These are phyloP conservation scores for Otocyon megalotis DNA, from an alignment of 2,113 vertebrate genomes.

Conservation along the genomic window DNA sequence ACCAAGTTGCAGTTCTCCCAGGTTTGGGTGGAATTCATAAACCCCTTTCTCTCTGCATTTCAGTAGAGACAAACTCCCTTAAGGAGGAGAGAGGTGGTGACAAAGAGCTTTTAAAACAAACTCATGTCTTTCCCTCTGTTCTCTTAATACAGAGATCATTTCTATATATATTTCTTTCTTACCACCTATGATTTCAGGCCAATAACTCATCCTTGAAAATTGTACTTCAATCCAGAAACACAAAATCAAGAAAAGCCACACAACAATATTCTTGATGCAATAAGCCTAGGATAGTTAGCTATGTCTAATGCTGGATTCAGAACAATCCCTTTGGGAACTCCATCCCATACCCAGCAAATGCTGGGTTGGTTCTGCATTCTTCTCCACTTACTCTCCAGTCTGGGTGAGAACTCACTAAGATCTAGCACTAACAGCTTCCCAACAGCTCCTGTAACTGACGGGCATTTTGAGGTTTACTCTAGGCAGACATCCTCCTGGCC, in stretches of 20 bases:
- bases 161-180: neutral
- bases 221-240: neutral
- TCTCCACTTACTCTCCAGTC: neutral
- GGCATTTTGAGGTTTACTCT: neutral
- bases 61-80: neutral
- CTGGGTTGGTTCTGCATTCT: neutral
- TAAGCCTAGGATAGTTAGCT: neutral
- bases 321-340: neutral
- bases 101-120: neutral
- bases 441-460: neutral
- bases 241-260: conserved; percentile 28
- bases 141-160: neutral
- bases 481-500: neutral
- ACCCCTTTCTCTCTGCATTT: neutral
- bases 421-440: neutral
- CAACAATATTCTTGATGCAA: neutral
- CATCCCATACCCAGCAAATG: neutral
- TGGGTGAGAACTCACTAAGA: neutral
- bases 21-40: neutral
- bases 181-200: neutral
- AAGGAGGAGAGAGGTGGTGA: neutral
- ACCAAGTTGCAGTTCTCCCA: neutral
- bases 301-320: neutral
- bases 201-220: neutral
- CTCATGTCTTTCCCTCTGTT: neutral